phyloP scores from a whole-genome alignment of 2,888 invertebrate genomes.

The Germaria angustata region DNA sequence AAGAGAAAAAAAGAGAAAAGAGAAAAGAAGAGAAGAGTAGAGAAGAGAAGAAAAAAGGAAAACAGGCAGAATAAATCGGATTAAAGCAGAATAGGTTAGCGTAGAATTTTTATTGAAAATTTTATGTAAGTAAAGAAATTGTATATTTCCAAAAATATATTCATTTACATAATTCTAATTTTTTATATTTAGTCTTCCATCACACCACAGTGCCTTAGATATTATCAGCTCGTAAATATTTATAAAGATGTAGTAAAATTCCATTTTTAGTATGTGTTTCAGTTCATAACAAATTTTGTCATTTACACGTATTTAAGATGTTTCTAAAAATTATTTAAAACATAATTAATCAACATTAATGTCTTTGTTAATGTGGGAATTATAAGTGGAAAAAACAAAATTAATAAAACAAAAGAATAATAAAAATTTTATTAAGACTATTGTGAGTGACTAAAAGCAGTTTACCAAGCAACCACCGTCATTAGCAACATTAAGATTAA shows the following conservation, averaged over 20 bases:
- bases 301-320: conserved; percentile 33
- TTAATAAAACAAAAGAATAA: not conserved
- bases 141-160: no score
- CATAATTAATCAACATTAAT: conserved; percentile 63
- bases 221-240: conserved; percentile 20
- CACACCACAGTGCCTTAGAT: conserved; percentile 19
- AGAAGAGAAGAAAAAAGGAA: not conserved
- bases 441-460: conserved; percentile 29
- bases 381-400: conserved; percentile 39
- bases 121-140: no score
- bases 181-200: no score
- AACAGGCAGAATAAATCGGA: not conserved
- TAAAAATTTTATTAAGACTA: conserved; percentile 34
- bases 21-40: not conserved
- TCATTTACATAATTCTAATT: no score
- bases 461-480: not conserved
- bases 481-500: not conserved
- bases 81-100: no score
- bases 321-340: conserved; percentile 59
- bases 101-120: no score
- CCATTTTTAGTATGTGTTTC: conserved; percentile 3
- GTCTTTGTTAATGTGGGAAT: conserved; percentile 66
- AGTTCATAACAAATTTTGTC: conserved; percentile 27
- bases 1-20: not conserved
- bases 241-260: not conserved